phyloP scores from a whole-genome alignment of 2,797 vertebrate genomes.

The Arrhamphus sclerolepis region DNA sequence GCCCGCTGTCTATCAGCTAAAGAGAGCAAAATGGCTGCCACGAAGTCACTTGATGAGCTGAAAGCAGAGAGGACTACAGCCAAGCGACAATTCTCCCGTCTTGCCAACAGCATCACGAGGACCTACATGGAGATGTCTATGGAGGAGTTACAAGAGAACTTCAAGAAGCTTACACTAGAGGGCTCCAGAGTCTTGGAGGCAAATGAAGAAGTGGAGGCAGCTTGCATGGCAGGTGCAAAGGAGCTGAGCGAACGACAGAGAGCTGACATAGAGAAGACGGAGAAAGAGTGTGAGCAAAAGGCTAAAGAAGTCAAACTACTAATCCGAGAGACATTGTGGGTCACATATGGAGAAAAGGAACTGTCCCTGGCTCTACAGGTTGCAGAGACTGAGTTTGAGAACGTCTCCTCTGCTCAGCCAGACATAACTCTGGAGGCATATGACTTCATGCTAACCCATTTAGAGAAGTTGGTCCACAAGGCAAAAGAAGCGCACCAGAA shows the following conservation, averaged over 20 bases:
- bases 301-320: too few species aligned
- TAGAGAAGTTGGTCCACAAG: not conserved
- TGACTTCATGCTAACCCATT: not conserved
- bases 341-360: not conserved
- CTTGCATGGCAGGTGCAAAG: not conserved
- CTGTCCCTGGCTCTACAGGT: not conserved
- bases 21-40: too few species aligned
- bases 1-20: too few species aligned
- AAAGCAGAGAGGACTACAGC: not conserved
- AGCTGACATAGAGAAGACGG: not conserved
- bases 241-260: not conserved
- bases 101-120: not conserved
- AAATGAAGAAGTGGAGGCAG: constrained; percentile 4
- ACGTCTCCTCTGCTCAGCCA: not conserved
- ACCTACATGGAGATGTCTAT: not conserved
- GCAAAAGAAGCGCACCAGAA: not conserved
- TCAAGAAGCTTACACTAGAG: not conserved
- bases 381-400: not conserved
- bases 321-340: too few species aligned
- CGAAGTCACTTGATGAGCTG: too few species aligned
- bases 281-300: constrained; percentile 1
- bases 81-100: not conserved
- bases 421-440: not conserved
- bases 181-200: constrained; percentile 1
- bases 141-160: not conserved